Evolutionary conservation across 1,140 invertebrate genomes (phyloP).

Genomic region (Drosophila parvula): DNA sequence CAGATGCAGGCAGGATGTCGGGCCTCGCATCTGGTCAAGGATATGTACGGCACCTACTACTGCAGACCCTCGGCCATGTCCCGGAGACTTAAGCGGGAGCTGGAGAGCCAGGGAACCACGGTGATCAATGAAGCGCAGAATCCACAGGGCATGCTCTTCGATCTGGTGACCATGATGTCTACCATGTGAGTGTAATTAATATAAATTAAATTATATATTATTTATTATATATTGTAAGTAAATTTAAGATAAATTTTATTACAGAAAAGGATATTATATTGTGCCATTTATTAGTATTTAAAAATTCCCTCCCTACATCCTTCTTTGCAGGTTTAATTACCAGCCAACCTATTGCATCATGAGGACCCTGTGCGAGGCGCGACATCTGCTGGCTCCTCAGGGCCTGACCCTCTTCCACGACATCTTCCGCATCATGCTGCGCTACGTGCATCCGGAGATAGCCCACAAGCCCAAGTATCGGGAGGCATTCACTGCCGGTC

Average conservation of each 20-base stretch:
- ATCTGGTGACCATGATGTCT: conserved; percentile 53
- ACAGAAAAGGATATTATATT: neutral
- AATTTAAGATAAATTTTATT: neutral
- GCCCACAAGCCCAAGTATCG: conserved; percentile 65
- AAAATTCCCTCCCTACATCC: neutral
- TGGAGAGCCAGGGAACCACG: conserved; percentile 36
- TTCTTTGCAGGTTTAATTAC: conserved; percentile 85
- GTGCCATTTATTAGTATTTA: neutral
- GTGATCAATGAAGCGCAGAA: conserved; percentile 42
- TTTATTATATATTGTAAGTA: neutral
- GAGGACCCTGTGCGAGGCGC: conserved; percentile 88
- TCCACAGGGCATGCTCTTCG: conserved; percentile 64
- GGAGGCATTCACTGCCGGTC: conserved; percentile 65
- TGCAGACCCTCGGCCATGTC: conserved; percentile 41
- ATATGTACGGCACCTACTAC: conserved; percentile 63
- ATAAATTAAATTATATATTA: neutral
- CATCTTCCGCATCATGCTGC: conserved; percentile 87
- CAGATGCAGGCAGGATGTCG: conserved; percentile 56
- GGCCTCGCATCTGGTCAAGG: conserved; percentile 55
- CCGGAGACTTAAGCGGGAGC: conserved; percentile 44
- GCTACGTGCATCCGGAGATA: conserved; percentile 84
- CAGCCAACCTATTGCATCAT: conserved; percentile 88
- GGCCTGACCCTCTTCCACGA: conserved; percentile 88
- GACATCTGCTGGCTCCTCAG: conserved; percentile 85
- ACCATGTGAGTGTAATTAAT: conserved; percentile 50